Base-by-base conservation (phyloP, 1,140 invertebrate species). In the Phthorimaea operculella region DNA sequence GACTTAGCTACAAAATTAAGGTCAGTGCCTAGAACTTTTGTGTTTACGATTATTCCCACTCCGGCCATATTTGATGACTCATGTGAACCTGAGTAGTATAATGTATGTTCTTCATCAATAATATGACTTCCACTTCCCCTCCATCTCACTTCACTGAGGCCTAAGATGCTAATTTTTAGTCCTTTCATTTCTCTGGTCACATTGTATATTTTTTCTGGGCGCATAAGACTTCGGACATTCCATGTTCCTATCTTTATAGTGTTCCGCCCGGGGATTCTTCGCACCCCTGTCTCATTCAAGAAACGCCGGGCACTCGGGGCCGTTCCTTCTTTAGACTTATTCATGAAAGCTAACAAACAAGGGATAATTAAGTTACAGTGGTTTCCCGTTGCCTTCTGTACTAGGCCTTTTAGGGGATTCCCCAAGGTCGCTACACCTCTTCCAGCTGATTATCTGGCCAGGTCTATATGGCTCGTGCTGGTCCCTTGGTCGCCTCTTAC, bases 211-310 rank as follows among this genome's bases (percentile, higher is more conserved):
- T n/a, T n/a, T n/a, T n/a, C n/a, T n/a, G n/a, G n/a, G n/a, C n/a
- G 33, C 33, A 6, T 34, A 6, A 34, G 33, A 34, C 33, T 34
- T 34, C 42, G 8, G 8, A 15, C 42, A 15, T 45, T 45, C 42
- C 42, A 45, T n/a, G 42, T 45, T n/a, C 42, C 42, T 45, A n/a
- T n/a, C 14, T 15, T 45, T 10, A 45, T 8, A 5, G 42, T 45
- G 8, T 45, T 45, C 42, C 42, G 42, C 42, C 42, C 42, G 42
- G 42, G 18, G 63, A 60, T 63, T 66, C 57, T 66, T 63, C 39
- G 60, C 60, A 63, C 64, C 61, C 59, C 61, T 63, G 58, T 57
- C 58, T 56, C 60, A 66, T 60, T 54, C 16, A 65, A 65, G 55
- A 54, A 51, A 57, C 57, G 60, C 63, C 60, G 58, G 57, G 54